phyloP scores from a whole-genome alignment of 2,888 invertebrate species.

The Pristionchus fissidentatus region DNA sequence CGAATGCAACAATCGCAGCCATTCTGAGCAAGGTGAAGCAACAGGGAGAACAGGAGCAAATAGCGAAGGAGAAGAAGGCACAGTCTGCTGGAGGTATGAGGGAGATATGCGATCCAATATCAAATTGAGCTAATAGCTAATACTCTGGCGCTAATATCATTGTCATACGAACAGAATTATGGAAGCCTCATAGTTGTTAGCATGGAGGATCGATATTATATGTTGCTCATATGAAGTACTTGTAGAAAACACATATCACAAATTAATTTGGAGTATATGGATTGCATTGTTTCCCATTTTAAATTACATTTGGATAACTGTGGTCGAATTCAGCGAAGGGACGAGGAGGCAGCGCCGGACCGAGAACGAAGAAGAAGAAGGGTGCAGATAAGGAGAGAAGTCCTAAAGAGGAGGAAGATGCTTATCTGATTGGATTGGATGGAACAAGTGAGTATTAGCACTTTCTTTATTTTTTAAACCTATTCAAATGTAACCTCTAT shows the following conservation, averaged over 20 bases:
- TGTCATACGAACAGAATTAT: no score
- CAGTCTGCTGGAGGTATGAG: conserved; percentile 9
- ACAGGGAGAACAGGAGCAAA: conserved; percentile 14
- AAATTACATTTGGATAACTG: no score
- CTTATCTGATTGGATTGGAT: neutral
- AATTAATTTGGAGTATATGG: no score
- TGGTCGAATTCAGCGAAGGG: neutral
- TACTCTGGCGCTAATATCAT: no score
- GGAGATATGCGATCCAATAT: no score
- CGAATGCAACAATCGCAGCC: neutral
- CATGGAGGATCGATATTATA: no score
- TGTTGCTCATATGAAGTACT: no score
- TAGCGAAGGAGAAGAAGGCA: conserved; percentile 26
- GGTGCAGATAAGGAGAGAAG: conserved; percentile 19
- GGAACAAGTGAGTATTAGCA: neutral
- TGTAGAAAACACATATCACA: no score
- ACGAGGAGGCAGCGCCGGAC: conserved; percentile 23
- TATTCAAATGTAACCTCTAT: no score
- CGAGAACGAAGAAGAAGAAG: conserved; percentile 17
- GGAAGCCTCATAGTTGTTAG: no score
- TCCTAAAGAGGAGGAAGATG: conserved; percentile 28
- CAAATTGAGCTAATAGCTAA: no score
- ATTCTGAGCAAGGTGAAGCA: conserved; percentile 20
- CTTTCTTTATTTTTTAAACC: neutral
- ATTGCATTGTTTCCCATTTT: no score